phyloP scores from a whole-genome alignment of 2,797 vertebrate species.

The Babyrousa celebensis region DNA sequence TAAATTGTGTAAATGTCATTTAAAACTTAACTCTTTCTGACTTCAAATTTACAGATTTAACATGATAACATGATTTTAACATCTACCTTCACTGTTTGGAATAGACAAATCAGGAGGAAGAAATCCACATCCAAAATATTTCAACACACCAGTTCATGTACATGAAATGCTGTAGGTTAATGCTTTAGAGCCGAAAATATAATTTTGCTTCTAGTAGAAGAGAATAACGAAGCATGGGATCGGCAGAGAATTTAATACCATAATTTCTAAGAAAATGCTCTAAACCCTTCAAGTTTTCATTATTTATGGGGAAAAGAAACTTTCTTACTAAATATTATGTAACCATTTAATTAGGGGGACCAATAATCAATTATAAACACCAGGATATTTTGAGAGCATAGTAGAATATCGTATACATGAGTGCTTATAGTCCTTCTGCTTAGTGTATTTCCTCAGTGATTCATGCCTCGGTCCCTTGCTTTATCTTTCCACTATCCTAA shows the following conservation, averaged over 20 bases:
- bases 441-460: not conserved
- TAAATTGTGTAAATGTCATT: conserved; percentile 26
- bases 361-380: not conserved
- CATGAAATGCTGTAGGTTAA: not conserved
- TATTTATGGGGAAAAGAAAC: not conserved
- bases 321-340: not conserved
- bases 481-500: not conserved
- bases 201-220: not conserved
- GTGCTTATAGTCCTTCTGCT: not conserved
- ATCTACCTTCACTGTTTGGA: not conserved
- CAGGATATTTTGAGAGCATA: not conserved
- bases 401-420: not conserved
- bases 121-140: not conserved
- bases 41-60: conserved; percentile 29
- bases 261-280: not conserved
- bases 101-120: not conserved
- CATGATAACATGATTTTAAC: not conserved
- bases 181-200: not conserved
- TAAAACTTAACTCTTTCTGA: conserved; percentile 59
- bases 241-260: not conserved
- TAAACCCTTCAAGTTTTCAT: not conserved
- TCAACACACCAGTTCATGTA: not conserved
- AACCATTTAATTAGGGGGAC: not conserved
- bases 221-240: not conserved
- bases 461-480: not conserved